Evolutionary conservation across 2,797 vertebrate genomes (phyloP).

Genomic region (Propithecus perrieri): DNA sequence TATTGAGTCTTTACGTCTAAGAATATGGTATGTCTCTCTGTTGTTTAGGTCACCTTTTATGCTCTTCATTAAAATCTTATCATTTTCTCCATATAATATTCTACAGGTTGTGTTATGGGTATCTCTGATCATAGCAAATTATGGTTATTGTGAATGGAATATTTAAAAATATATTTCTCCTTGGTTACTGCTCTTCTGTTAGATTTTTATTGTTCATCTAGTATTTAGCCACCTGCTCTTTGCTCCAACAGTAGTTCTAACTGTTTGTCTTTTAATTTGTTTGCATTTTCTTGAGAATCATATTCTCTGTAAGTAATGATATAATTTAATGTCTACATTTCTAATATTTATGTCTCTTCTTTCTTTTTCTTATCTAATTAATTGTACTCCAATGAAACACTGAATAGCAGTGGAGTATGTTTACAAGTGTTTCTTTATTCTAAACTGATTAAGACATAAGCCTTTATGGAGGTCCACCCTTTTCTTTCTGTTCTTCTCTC

Average conservation of each 20-base stretch:
- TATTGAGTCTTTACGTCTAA: not conserved
- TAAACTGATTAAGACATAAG: not conserved
- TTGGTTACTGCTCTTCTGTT: not conserved
- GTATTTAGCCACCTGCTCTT: not conserved
- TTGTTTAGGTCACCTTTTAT: not conserved
- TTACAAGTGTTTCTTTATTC: not conserved
- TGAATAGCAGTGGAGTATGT: not conserved
- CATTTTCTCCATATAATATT: not conserved
- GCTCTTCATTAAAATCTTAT: not conserved
- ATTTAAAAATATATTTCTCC: not conserved
- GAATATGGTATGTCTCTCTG: not conserved
- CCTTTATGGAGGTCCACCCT: not conserved
- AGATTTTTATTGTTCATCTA: not conserved
- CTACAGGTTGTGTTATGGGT: not conserved
- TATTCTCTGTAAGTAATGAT: not conserved
- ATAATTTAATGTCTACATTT: not conserved
- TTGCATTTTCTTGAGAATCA: not conserved
- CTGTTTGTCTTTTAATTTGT: not conserved
- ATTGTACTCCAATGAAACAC: not conserved
- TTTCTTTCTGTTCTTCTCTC: not conserved
- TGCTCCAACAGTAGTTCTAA: not conserved
- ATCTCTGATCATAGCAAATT: not conserved
- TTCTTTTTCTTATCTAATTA: not conserved
- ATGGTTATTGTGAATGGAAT: not conserved
- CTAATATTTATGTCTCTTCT: not conserved